A percentile compares a stretch with the other conserved stretches of the same genome.
phyloP scores from a whole-genome alignment of 2,797 vertebrate genomes.

The Lepilemur ruficaudatus region DNA sequence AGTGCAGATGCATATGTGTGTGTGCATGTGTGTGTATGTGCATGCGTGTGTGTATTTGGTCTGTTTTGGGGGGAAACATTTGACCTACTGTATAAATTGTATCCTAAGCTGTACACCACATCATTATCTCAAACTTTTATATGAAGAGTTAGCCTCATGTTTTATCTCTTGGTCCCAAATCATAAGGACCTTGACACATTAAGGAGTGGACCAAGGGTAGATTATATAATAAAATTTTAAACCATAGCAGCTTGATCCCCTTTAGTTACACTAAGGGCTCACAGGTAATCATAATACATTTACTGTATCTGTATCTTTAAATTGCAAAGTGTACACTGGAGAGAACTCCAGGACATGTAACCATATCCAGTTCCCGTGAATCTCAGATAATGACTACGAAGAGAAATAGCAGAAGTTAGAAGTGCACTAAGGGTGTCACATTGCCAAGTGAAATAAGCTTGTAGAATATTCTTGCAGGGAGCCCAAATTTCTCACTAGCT shows the following conservation, averaged over 20 bases:
- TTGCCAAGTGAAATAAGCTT: slow-evolving; percentile 51
- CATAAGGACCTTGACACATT: slow-evolving; percentile 58
- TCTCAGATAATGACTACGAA: slow-evolving; percentile 58
- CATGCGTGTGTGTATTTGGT: neutral
- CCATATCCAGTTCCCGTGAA: slow-evolving; percentile 22
- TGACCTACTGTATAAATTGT: neutral
- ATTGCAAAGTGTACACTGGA: slow-evolving; percentile 64
- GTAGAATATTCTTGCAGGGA: slow-evolving; percentile 32
- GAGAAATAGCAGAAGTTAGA: slow-evolving; percentile 51
- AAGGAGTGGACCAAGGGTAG: slow-evolving; percentile 67
- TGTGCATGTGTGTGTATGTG: too few species aligned
- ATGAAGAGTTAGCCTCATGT: neutral
- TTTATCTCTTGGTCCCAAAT: slow-evolving; percentile 37
- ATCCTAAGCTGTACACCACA: neutral
- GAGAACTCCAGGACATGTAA: slow-evolving; percentile 38
- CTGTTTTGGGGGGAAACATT: neutral
- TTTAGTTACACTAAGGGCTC: slow-evolving; percentile 59
- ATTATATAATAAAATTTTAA: slow-evolving; percentile 64
- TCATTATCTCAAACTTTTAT: slow-evolving; percentile 17
- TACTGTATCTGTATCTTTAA: slow-evolving; percentile 71
- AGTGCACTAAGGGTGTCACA: neutral
- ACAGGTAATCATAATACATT: slow-evolving; percentile 70
- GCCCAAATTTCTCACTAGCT: neutral
- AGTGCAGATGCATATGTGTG: too few species aligned
- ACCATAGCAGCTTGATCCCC: slow-evolving; percentile 12